Evolutionary conservation across 2,888 invertebrate species (phyloP).

Genomic region (Callosobruchus maculatus): DNA sequence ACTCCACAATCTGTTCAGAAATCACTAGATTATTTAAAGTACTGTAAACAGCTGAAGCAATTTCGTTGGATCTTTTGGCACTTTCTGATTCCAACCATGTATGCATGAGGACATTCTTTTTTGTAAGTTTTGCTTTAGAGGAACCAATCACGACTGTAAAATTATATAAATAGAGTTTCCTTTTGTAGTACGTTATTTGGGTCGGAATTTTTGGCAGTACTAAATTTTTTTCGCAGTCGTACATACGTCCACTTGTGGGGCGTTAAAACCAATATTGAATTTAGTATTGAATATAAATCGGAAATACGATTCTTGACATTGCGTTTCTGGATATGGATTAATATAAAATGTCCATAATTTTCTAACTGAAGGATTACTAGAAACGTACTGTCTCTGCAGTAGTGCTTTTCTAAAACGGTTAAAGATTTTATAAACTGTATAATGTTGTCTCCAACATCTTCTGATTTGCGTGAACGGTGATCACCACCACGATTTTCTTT

Average conservation of each 20-base stretch:
- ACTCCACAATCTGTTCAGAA: background rate
- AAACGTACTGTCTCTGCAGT: conserved; percentile 2
- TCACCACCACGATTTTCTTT: conserved; percentile 3
- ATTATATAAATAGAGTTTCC: conserved; percentile 6
- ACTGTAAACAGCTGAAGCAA: conserved; percentile 8
- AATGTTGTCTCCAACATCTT: background rate
- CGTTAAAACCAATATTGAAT: conserved; percentile 7
- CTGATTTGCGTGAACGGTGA: background rate
- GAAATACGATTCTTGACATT: conserved; percentile 1
- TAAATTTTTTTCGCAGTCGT: background rate
- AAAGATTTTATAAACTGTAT: background rate
- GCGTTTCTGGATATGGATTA: background rate
- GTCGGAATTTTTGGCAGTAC: conserved; percentile 5
- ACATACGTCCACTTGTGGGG: conserved; percentile 7
- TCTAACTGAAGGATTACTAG: conserved; percentile 1
- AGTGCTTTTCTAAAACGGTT: conserved; percentile 1
- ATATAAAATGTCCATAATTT: conserved; percentile 2
- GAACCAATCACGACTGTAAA: conserved; percentile 3
- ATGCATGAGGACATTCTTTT: conserved; percentile 9
- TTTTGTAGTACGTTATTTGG: conserved; percentile 7
- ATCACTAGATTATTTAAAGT: background rate
- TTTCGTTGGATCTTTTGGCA: conserved; percentile 11
- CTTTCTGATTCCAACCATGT: conserved; percentile 9
- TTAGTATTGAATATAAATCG: conserved; percentile 6
- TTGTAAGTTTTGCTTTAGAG: conserved; percentile 2